Evolutionary conservation across 2,797 vertebrate species (phyloP).

Genomic region (Silurus aristotelis): DNA sequence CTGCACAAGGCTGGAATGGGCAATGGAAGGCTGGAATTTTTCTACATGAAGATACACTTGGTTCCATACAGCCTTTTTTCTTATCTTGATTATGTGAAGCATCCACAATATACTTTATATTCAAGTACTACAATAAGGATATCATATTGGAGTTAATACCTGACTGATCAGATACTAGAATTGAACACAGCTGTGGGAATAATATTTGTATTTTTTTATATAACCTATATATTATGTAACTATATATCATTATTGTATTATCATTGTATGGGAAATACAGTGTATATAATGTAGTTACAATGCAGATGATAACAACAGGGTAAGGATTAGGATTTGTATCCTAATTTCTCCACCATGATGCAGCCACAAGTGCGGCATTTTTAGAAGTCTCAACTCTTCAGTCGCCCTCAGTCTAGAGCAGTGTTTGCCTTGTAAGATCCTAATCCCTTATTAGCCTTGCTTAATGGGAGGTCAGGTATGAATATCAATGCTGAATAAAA

Average conservation of each 20-base stretch:
- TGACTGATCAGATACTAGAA: not conserved
- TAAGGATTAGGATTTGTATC: no score
- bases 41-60: no score
- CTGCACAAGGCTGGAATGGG: no score
- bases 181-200: not conserved
- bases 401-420: constrained; percentile 18
- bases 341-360: constrained; percentile 20
- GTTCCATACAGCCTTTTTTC: no score
- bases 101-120: not conserved
- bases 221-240: no score
- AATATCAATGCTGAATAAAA: constrained; percentile 32
- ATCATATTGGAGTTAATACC: not conserved
- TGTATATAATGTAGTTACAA: not conserved
- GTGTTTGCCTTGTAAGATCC: constrained; percentile 32
- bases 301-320: not conserved
- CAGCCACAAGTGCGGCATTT: constrained; percentile 34
- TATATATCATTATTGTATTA: no score
- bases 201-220: not conserved
- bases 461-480: constrained; percentile 49
- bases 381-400: constrained; percentile 6
- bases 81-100: not conserved
- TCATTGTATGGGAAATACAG: not conserved
- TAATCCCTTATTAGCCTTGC: constrained; percentile 42
- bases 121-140: not conserved
- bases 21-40: no score